Percentiles rank a stretch among this genome's conserved stretches.
phyloP scores from a whole-genome alignment of 2,888 invertebrate genomes.

The Stenichneumon culpator region DNA sequence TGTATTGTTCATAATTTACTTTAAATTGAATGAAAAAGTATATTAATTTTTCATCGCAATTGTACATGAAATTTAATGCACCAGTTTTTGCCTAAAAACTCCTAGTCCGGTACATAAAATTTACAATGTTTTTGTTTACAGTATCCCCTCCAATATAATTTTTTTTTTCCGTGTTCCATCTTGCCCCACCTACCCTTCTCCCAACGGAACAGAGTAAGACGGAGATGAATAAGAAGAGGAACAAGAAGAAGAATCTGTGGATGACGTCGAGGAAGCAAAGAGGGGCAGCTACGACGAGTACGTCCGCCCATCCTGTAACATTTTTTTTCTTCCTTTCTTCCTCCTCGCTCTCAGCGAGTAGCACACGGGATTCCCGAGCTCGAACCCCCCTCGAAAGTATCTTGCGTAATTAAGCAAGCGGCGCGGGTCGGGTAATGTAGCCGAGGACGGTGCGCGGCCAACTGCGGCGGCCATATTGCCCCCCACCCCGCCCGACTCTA shows the following conservation, averaged over 20 bases:
- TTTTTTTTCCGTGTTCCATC: background rate
- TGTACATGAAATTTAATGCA: too few species aligned
- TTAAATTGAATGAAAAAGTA: too few species aligned
- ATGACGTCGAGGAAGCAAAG: slow-evolving; percentile 43
- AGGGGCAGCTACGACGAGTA: slow-evolving; percentile 57
- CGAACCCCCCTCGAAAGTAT: slow-evolving; percentile 83
- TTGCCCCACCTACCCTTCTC: background rate
- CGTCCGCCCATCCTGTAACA: slow-evolving; percentile 64
- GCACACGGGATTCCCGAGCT: slow-evolving; percentile 9
- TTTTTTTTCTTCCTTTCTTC: slow-evolving; percentile 45
- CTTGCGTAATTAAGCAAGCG: slow-evolving; percentile 86
- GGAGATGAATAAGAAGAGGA: slow-evolving; percentile 42
- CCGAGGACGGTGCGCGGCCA: slow-evolving; percentile 69
- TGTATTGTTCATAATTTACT: too few species aligned
- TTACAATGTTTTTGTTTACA: too few species aligned
- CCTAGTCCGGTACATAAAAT: too few species aligned
- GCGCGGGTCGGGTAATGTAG: slow-evolving; percentile 78
- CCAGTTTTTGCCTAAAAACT: too few species aligned
- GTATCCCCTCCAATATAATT: background rate
- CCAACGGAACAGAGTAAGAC: background rate
- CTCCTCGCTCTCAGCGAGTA: slow-evolving; percentile 43
- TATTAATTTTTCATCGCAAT: too few species aligned
- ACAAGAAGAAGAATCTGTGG: slow-evolving; percentile 35
- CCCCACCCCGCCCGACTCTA: slow-evolving; percentile 53
- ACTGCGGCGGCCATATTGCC: slow-evolving; percentile 79